Conservation (phyloP, 2,113 vertebrate species). For the Eolophus roseicapilla region DNA sequence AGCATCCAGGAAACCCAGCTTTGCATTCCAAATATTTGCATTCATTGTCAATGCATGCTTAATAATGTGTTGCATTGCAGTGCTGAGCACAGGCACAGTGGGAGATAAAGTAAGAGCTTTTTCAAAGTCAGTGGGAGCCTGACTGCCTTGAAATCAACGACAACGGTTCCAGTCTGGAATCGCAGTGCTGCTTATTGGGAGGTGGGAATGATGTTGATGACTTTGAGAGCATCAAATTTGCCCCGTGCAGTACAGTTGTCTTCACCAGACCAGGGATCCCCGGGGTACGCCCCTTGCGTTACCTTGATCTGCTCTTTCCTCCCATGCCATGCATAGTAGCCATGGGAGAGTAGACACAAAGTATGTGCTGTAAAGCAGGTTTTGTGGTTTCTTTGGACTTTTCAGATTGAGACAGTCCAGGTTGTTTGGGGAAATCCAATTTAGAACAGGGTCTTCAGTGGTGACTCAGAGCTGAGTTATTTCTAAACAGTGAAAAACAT, state of each 20-base stretch:
- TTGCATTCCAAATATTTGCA: neutral
- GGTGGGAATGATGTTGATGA: rapidly evolving
- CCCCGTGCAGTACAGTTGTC: neutral
- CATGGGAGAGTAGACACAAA: neutral
- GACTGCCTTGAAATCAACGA: neutral
- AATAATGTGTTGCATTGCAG: rapidly evolving
- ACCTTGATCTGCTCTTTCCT: neutral
- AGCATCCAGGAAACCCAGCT: neutral
- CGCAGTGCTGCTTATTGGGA: neutral
- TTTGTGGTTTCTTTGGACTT: neutral
- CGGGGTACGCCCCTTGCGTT: neutral
- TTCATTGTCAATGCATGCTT: neutral
- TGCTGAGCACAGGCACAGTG: neutral
- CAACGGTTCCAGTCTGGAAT: neutral
- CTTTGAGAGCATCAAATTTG: neutral
- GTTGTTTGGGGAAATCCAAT: neutral
- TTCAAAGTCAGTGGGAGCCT: neutral
- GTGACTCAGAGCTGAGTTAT: constrained; percentile 29
- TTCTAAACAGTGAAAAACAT: constrained; percentile 40
- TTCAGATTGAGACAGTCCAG: neutral
- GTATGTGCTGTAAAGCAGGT: neutral
- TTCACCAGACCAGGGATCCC: neutral
- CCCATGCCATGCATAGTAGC: neutral
- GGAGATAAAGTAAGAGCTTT: neutral
- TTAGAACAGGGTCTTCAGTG: neutral